A percentile compares a stretch with the other conserved stretches of the same genome.
phyloP scores from a whole-genome alignment of 30 jellyfish, hydroid and myxozoan genomes.

The Mastigias papua region DNA sequence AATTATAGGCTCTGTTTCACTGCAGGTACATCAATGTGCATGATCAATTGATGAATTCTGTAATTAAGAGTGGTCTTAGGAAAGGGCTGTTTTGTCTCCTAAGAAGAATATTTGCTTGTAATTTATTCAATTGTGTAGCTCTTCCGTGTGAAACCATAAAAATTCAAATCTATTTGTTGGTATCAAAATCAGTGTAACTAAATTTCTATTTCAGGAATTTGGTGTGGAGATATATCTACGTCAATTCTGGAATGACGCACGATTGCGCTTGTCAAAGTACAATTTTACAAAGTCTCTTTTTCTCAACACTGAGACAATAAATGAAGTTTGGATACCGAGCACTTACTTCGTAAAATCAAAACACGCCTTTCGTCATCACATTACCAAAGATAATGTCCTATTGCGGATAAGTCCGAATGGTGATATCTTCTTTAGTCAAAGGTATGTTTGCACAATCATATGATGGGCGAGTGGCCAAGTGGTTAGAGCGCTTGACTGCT shows the following conservation, averaged over 20 bases:
- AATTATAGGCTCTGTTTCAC: no score
- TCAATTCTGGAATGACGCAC: constrained; percentile 78
- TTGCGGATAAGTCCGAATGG: constrained; percentile 77
- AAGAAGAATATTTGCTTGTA: no score
- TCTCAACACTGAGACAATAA: constrained; percentile 55
- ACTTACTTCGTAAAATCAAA: constrained; percentile 77
- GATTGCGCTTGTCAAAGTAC: constrained; percentile 58
- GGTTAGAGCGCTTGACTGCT: no score
- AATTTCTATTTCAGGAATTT: constrained; percentile 62
- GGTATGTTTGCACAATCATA: constrained; percentile 51
- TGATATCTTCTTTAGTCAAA: constrained; percentile 74
- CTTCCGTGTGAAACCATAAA: no score
- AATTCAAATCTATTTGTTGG: no score
- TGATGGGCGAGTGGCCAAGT: no score
- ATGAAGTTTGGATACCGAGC: constrained; percentile 78
- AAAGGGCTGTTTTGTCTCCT: no score
- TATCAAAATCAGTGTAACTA: no score
- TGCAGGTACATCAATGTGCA: no score
- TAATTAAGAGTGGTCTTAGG: no score
- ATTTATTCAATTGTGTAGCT: no score
- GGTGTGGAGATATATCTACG: constrained; percentile 80
- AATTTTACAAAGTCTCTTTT: constrained; percentile 64
- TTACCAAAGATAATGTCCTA: constrained; percentile 74
- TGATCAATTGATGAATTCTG: no score
- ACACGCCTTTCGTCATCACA: constrained; percentile 64